Evolutionary conservation across 1,140 invertebrate genomes (phyloP).

Genomic region (Zaprionus tsacasi): DNA sequence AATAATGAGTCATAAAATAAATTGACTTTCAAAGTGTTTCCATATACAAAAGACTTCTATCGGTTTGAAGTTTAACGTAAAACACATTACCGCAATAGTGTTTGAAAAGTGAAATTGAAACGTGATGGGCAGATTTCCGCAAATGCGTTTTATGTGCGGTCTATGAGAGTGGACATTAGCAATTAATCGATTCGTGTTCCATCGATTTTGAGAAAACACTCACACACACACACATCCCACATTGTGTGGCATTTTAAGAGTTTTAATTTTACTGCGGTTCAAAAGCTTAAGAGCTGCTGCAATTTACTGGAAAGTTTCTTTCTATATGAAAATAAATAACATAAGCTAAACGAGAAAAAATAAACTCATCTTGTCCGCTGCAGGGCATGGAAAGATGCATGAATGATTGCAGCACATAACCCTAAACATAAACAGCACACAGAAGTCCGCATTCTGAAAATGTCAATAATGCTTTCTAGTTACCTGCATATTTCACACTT

Average conservation of each 20-base stretch:
- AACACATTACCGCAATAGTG: not conserved
- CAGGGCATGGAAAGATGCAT: constrained; percentile 12
- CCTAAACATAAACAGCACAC: constrained; percentile 45
- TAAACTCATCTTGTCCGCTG: not conserved
- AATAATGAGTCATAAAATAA: too few relatives aligned
- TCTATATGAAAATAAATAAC: too few relatives aligned
- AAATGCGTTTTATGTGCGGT: not conserved
- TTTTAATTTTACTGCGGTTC: not conserved
- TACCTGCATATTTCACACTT: constrained; percentile 30
- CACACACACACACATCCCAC: too few relatives aligned
- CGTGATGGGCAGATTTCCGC: not conserved
- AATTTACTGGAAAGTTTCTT: constrained; percentile 1
- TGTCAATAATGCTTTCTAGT: constrained; percentile 48
- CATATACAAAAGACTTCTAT: not conserved
- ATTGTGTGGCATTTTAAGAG: not conserved
- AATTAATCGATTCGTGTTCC: constrained; percentile 8
- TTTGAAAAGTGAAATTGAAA: not conserved
- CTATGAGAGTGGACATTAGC: not conserved
- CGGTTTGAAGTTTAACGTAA: not conserved
- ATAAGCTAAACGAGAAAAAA: too few relatives aligned
- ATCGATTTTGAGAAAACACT: not conserved
- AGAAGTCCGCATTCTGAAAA: constrained; percentile 13
- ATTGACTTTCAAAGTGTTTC: not conserved
- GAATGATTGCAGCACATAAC: constrained; percentile 29
- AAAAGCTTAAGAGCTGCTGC: not conserved